Evolutionary conservation across 2,113 vertebrate genomes (phyloP), one percentile per base, ranked within the genome.

Genomic region (Odontesthes bonariensis): DNA sequence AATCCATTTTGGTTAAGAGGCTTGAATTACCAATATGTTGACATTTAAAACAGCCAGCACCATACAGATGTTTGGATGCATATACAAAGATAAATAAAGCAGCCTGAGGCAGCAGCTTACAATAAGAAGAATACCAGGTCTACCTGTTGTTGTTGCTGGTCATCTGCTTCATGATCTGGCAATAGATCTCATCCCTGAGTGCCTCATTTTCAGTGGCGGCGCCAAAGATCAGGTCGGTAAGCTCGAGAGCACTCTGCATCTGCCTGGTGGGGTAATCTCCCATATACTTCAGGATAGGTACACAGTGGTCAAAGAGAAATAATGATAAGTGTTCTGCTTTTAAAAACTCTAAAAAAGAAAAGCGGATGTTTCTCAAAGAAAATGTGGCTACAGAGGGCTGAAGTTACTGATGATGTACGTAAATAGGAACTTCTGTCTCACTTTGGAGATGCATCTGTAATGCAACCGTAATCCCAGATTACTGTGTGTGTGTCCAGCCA

Each of bases 151-250:
- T 93, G 73, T 99, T 99, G 80, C 83, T 92, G 1, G 95, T 99
- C 90, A 99, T 94, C 82, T 99, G 98, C 85, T 97, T 99, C 93
- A 99, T 95, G 75, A 99, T 97, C 94, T 99, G 98, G 78, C 98
- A 98, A 81, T 98, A 99, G 83, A 98, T 94, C 85, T 99, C 98
- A 6, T 99, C 98, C 72, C 92, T 80, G 27, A 99, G 92, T 0
- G 69, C 72, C 0, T 95, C 92, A 0, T 96, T 78, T 78, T 95
- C 78, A 23, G 96, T 93, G 23, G 96, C 94, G 3, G 88, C 77
- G 0, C 93, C 87, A 58, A 99, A 99, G 90, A 99, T 97, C 94
- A 96, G 96, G 88, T 99, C 96, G 0, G 96, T 98, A 86, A 98
- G 95, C 72, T 98, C 96, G 0, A 94, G 66, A 0, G 94, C 91